Conservation (phyloP, 2,797 vertebrate species). For the Mormyrus hasselquistii region DNA sequence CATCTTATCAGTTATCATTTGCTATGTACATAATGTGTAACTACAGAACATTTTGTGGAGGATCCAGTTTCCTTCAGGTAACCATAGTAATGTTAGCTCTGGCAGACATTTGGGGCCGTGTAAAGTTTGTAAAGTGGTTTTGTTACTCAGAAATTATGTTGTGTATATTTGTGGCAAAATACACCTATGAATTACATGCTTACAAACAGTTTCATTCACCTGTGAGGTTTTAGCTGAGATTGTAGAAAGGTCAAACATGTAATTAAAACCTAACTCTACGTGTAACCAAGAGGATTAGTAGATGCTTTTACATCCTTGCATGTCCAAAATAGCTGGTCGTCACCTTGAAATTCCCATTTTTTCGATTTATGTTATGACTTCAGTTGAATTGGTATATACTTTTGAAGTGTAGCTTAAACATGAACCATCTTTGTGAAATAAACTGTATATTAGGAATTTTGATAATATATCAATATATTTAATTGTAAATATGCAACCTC, state of each 20-base stretch:
- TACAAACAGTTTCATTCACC: background rate
- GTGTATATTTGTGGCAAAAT: background rate
- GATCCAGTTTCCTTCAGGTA: background rate
- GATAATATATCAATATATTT: slow-evolving; percentile 7
- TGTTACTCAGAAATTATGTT: slow-evolving; percentile 3
- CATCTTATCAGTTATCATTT: background rate
- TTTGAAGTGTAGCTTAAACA: background rate
- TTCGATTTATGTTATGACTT: background rate
- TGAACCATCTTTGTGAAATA: slow-evolving; percentile 2
- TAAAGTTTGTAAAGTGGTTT: slow-evolving; percentile 18
- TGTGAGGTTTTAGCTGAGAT: slow-evolving; percentile 11
- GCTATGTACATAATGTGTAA: slow-evolving; percentile 3
- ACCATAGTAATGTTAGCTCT: slow-evolving; percentile 13
- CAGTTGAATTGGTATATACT: background rate
- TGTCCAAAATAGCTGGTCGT: background rate
- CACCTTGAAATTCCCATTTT: background rate
- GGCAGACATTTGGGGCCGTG: slow-evolving; percentile 9
- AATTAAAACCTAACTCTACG: background rate
- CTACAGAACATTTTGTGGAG: background rate
- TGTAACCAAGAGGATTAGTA: background rate
- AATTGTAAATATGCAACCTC: background rate
- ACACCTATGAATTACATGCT: background rate
- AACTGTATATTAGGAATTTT: slow-evolving; percentile 12
- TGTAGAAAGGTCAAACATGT: slow-evolving; percentile 2
- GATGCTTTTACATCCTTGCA: slow-evolving; percentile 1